A percentile compares a stretch with the other conserved stretches of the same genome.
Evolutionary conservation across 1,140 invertebrate species (phyloP).

Genomic region (Cyclargus thomasi): DNA sequence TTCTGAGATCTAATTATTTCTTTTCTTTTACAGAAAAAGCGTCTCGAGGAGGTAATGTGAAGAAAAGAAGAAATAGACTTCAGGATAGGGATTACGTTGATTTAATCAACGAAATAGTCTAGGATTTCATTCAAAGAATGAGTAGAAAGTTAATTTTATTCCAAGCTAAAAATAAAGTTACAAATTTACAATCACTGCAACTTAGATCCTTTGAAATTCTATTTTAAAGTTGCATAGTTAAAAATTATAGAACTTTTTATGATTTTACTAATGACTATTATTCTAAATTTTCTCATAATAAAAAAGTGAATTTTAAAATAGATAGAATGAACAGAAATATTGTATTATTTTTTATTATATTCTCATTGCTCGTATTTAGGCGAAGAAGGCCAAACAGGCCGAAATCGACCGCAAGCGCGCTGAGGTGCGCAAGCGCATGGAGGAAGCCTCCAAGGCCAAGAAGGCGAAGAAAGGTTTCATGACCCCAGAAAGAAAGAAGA

Average conservation of each 20-base stretch:
- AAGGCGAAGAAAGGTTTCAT: slow-evolving; percentile 99
- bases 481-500: slow-evolving; percentile 99
- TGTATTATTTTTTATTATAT: slow-evolving; percentile 7
- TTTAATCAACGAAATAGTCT: background rate
- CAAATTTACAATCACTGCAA: no score
- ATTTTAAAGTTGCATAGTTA: no score
- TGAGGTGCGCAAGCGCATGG: slow-evolving; percentile 96
- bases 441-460: slow-evolving; percentile 95
- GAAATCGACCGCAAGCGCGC: slow-evolving; percentile 96
- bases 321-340: no score
- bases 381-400: slow-evolving; percentile 95
- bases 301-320: no score
- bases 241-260: no score
- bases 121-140: background rate
- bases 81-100: background rate
- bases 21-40: slow-evolving; percentile 74
- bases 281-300: no score
- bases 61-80: slow-evolving; percentile 23
- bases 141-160: no score
- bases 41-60: slow-evolving; percentile 74
- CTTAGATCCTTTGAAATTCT: no score
- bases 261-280: no score
- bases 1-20: slow-evolving; percentile 32
- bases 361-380: slow-evolving; percentile 74
- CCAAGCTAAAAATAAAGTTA: no score